Base-by-base conservation (phyloP, 35 echinoderm and acorn worm genomes). In the Nesometra sesokonis region DNA sequence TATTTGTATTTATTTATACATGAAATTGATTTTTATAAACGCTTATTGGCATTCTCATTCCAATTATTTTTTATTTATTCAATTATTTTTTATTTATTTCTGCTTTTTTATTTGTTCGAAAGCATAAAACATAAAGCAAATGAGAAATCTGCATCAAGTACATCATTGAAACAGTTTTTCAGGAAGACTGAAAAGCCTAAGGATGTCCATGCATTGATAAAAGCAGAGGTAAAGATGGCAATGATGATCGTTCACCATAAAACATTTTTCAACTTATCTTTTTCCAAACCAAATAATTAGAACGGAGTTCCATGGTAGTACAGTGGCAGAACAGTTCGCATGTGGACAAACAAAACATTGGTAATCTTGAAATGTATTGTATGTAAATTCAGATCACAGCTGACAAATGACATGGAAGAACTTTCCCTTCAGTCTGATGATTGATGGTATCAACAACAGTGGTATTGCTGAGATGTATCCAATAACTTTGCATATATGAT, bases 191-290 rank as follows among this genome's bases (percentile, higher is more conserved):
- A 43, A 7, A 4, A 43, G 38, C 38, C 38, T 7, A n/a, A n/a
- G n/a, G 15, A 4, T 43, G 38, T 43, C 15, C 38, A 43, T 15
- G 5, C 38, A 7, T 43, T 15, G 4, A 43, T 43, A 7, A 4
- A 43, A 32, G 86, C 86, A 84, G 86, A 89, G 79, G 78, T 89
- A 30, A 78, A 67, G 79, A 52, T 47, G 37, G 87, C 87, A 43
- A 33, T 89, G 79, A 83, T 84, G 83, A 30, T 86, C 23, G 86
- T 88, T 77, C 52, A 90, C 30, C 89, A 90, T 78, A 90, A 90
- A 35, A 31, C 77, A 0, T 77, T 83, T 30, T 67, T 90, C 35
- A 23, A 47, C 0, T 35, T 90, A 19, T 33, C 89, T 35, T 77
- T 82, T 85, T 76, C 30, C 85, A 13, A 82, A 77, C 29, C 82